Conservation (phyloP, 2,113 vertebrate species). For the Nipponia nippon region DNA sequence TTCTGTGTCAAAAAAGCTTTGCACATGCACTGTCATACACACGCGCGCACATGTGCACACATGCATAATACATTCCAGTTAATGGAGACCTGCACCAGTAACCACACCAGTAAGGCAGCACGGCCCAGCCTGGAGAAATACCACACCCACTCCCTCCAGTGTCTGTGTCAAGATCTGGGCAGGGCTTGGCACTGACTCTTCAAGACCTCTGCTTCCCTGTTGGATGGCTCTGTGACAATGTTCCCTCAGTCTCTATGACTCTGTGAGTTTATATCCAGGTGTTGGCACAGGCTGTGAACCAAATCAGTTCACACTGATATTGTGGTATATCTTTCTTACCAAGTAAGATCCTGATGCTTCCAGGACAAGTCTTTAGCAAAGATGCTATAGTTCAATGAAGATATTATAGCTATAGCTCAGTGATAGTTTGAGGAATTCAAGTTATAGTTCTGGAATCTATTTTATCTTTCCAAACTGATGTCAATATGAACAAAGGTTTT, state of each 20-base stretch:
- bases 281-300: neutral
- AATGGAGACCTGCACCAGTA: neutral
- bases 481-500: neutral
- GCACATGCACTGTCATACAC: neutral
- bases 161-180: neutral
- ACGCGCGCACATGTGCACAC: no score
- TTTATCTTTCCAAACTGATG: neutral
- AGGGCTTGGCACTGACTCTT: neutral
- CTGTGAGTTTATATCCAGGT: neutral
- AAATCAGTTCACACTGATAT: neutral
- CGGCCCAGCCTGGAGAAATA: neutral
- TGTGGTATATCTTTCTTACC: neutral
- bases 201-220: neutral
- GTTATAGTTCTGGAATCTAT: neutral
- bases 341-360: neutral
- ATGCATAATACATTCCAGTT: neutral
- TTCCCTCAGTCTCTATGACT: neutral
- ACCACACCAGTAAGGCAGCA: neutral
- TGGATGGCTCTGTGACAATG: fast-evolving
- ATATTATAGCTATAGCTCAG: neutral
- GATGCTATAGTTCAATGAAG: neutral
- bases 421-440: neutral
- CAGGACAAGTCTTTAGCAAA: neutral
- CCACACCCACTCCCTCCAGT: neutral
- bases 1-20: neutral